Percentiles rank a stretch among this genome's conserved stretches.
phyloP scores from a whole-genome alignment of 1,140 invertebrate species.

The Drosophila neocordata region DNA sequence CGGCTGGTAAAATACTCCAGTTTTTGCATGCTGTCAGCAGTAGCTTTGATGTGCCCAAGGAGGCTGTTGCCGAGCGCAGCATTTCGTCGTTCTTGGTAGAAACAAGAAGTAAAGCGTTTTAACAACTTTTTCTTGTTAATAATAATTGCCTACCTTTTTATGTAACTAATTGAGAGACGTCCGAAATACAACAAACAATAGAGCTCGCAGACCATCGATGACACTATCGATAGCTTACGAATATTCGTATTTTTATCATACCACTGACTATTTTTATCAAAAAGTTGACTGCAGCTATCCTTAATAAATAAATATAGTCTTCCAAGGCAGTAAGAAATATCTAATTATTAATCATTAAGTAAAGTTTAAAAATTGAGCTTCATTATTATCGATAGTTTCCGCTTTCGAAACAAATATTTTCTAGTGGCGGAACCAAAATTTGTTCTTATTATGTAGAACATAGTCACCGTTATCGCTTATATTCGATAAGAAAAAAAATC shows the following conservation, averaged over 20 bases:
- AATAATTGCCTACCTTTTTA: slow-evolving; percentile 13
- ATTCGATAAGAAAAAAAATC: too few species aligned
- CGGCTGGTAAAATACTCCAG: not conserved
- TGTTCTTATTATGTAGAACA: too few species aligned
- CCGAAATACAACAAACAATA: slow-evolving; percentile 17
- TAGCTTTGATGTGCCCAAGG: not conserved
- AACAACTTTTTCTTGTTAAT: not conserved
- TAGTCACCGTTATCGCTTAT: too few species aligned
- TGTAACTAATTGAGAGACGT: slow-evolving; percentile 13
- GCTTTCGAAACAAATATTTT: not conserved
- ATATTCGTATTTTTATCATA: not conserved
- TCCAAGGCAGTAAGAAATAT: not conserved
- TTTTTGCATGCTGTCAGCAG: slow-evolving; percentile 5
- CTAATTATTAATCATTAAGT: not conserved
- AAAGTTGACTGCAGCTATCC: too few species aligned
- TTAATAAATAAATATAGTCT: too few species aligned
- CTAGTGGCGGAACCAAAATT: too few species aligned
- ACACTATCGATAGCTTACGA: not conserved
- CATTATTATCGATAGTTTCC: not conserved
- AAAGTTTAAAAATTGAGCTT: not conserved
- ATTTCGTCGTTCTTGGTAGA: slow-evolving; percentile 3
- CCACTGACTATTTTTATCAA: too few species aligned
- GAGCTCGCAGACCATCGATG: slow-evolving; percentile 4
- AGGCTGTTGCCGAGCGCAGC: slow-evolving; percentile 12
- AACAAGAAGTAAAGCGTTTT: not conserved